Conservation (phyloP, 2,888 invertebrate species). For the Platycheirus albimanus region DNA sequence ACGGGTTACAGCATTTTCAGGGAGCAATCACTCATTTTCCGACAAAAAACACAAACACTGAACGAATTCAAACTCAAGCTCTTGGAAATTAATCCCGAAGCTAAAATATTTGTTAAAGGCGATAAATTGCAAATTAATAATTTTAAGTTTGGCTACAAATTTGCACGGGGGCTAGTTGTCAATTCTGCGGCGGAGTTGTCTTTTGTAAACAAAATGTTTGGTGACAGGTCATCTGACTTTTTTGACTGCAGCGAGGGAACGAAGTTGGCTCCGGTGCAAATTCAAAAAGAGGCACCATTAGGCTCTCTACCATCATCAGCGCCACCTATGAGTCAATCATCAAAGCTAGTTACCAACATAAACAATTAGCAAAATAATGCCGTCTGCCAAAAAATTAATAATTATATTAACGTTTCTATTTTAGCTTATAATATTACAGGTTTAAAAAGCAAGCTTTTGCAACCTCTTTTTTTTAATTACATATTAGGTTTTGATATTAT, state of each 20-base stretch:
- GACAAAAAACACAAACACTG: conserved; percentile 1
- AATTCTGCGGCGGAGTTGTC: neutral
- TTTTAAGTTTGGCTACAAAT: conserved; percentile 8
- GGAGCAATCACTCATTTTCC: neutral
- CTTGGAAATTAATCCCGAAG: neutral
- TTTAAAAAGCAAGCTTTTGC: neutral
- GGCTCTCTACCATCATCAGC: neutral
- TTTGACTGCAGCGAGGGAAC: too few relatives aligned
- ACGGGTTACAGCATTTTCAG: too few relatives aligned
- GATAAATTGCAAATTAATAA: conserved; percentile 26
- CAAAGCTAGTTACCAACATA: too few relatives aligned
- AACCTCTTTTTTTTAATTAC: neutral
- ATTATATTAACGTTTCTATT: neutral
- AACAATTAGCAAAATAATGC: neutral
- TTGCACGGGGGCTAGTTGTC: conserved; percentile 3
- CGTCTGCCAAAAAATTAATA: neutral
- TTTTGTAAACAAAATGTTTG: neutral
- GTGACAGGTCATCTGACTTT: neutral
- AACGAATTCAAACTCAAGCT: conserved; percentile 1
- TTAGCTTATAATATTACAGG: neutral
- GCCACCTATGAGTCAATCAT: neutral
- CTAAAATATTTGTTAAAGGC: conserved; percentile 1
- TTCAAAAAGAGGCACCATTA: neutral
- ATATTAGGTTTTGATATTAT: neutral
- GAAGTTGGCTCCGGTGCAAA: neutral